A percentile compares a stretch with the other conserved stretches of the same genome.
Conservation (phyloP, 2,113 vertebrate species). For the Burhinus bistriatus region DNA sequence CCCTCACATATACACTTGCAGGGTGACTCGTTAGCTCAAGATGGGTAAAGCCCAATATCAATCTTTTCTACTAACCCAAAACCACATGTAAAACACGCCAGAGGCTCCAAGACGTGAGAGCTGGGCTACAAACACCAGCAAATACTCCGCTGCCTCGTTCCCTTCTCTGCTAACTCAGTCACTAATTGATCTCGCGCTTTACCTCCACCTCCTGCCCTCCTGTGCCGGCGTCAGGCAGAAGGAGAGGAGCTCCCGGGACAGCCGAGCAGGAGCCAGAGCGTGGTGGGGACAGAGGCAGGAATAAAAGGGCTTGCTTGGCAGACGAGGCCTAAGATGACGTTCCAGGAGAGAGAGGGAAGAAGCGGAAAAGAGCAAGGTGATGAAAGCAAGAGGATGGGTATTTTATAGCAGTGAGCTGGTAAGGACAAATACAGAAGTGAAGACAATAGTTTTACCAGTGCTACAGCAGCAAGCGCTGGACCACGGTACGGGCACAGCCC, state of each 20-base stretch:
- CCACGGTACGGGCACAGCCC: accelerated
- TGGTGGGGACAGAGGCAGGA: not conserved
- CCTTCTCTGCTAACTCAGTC: not conserved
- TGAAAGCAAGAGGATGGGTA: not conserved
- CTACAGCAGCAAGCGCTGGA: not conserved
- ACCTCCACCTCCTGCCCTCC: not conserved
- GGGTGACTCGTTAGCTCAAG: not conserved
- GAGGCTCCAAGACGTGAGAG: not conserved
- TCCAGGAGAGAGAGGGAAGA: not conserved
- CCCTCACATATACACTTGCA: not conserved
- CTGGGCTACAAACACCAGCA: not conserved
- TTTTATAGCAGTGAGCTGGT: not conserved
- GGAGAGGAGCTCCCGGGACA: not conserved
- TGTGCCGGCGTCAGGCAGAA: not conserved
- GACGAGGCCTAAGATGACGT: not conserved
- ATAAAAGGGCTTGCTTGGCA: not conserved
- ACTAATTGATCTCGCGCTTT: not conserved
- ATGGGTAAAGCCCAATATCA: not conserved
- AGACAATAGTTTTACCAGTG: not conserved
- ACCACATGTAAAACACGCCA: not conserved
- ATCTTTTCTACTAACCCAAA: not conserved
- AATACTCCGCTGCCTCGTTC: not conserved
- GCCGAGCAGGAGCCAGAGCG: not conserved
- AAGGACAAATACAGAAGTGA: not conserved
- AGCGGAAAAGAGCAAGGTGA: not conserved